These are phyloP conservation scores for Halcyon malimbica DNA, from an alignment of 2,113 vertebrate species.

Conservation along the genomic window DNA sequence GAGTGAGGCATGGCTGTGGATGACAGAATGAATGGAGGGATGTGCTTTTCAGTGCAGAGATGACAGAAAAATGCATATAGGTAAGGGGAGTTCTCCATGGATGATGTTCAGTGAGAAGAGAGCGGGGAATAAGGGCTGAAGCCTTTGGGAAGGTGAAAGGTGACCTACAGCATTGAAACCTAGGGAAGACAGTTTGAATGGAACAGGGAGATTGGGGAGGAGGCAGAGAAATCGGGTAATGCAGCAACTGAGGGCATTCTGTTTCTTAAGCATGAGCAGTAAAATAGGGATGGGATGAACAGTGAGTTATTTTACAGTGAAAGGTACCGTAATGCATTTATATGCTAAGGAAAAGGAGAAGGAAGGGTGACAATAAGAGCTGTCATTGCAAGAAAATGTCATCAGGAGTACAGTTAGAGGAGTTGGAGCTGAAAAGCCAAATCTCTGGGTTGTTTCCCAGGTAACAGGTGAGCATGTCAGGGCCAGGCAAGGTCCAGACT, in stretches of 20 bases:
- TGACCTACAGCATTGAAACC: not conserved
- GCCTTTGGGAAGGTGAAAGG: not conserved
- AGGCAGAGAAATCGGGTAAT: not conserved
- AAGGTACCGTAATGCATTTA: not conserved
- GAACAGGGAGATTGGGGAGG: not conserved
- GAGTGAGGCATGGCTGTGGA: not conserved
- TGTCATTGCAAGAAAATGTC: not conserved
- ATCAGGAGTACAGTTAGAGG: not conserved
- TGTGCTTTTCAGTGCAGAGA: fast-evolving
- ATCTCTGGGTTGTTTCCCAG: not conserved
- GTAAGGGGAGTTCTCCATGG: not conserved
- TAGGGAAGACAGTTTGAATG: not conserved
- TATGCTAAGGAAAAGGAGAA: slow-evolving; percentile 3
- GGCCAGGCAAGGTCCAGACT: not conserved
- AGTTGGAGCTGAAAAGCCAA: not conserved
- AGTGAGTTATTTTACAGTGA: not conserved
- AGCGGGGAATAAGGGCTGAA: not conserved
- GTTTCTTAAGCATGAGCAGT: not conserved
- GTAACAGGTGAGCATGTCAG: not conserved
- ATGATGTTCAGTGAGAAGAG: not conserved
- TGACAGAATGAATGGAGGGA: not conserved
- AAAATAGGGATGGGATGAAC: not conserved
- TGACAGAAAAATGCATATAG: not conserved
- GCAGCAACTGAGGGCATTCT: not conserved
- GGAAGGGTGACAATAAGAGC: not conserved